These are phyloP conservation scores for Salarias fasciatus DNA, from an alignment of 2,797 vertebrate genomes.

Conservation along the genomic window DNA sequence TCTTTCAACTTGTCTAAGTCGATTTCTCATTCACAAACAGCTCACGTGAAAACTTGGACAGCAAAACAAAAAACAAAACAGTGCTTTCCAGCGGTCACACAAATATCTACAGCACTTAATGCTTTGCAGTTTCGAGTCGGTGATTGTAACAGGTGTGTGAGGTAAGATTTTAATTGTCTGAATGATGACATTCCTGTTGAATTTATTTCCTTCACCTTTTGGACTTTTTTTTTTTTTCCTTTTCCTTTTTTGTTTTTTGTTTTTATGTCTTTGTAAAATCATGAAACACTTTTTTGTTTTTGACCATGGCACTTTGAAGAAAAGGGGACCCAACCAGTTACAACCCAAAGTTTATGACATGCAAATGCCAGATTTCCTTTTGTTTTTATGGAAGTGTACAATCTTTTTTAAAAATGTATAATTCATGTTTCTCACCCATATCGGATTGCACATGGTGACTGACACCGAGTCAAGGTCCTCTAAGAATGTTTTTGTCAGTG, in stretches of 20 bases:
- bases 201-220: conserved; percentile 48
- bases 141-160: conserved; percentile 34
- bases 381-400: conserved; percentile 34
- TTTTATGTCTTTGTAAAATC: conserved; percentile 62
- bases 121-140: conserved; percentile 42
- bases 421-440: conserved; percentile 46
- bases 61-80: neutral
- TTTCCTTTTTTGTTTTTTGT: conserved; percentile 50
- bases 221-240: conserved; percentile 14
- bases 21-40: conserved; percentile 30
- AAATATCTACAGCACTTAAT: conserved; percentile 39
- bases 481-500: conserved; percentile 61
- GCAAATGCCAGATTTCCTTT: conserved; percentile 41
- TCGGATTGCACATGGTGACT: conserved; percentile 65
- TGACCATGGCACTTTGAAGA: conserved; percentile 57
- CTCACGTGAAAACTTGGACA: conserved; percentile 33
- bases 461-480: conserved; percentile 51
- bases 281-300: conserved; percentile 49
- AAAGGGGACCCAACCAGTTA: conserved; percentile 46
- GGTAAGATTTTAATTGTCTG: conserved; percentile 39
- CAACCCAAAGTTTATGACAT: conserved; percentile 64
- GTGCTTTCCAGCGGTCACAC: conserved; percentile 35
- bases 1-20: conserved; percentile 15
- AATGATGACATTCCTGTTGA: conserved; percentile 46
- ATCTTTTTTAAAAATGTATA: too few relatives aligned